Base-by-base conservation (phyloP, 64 coral and sea anemone genomes). In the Actinia equina region DNA sequence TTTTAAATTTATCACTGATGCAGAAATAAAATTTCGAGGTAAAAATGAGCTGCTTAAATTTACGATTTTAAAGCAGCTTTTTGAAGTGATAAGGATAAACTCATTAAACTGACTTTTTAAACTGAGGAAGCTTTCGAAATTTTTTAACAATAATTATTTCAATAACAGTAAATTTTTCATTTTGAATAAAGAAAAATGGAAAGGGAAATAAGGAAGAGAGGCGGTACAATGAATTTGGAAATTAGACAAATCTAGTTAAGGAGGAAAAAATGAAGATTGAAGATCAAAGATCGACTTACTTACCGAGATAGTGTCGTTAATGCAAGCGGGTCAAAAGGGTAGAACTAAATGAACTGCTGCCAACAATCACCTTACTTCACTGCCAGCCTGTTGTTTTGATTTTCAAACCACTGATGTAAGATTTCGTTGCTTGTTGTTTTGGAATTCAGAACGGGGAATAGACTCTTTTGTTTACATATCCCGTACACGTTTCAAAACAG, bases 381-480 rank as follows among this genome's bases (percentile, higher is more conserved):
- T 2, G n/a, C 52, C 52, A 81, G 3, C 18, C 19, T 19, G 11
- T 20, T 81, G 78, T 81, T 81, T 81, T 81, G 78, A 37, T 81
- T 81, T 52, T 81, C 18, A 81, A 7, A 81, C 78, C 43, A 52
- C 43, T 81, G 78, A 81, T 46, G 78, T 81, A 81, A 81, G 42
- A 44, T 52, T 52, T 49, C 42, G 42, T 49, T 52, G 49, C 78
- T 81, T 81, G 78, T 78, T 78, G 76, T 81, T 81, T 37, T 81
- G 19, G 44, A 17, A 1, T 16, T 44, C 19, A 44, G 13, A 49
- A 22, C 78, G 49, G 78, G 78, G 78, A 49, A 49, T n/a, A 20
- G 3, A 46, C 3, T 81, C 2, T 43, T 19, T 49, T n/a, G 17
- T 52, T 81, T 81, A 22, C 18, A 22, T n/a, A 19, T n/a, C 17